Base-by-base conservation (phyloP, 2,888 invertebrate species). In the Resseliella maxima region DNA sequence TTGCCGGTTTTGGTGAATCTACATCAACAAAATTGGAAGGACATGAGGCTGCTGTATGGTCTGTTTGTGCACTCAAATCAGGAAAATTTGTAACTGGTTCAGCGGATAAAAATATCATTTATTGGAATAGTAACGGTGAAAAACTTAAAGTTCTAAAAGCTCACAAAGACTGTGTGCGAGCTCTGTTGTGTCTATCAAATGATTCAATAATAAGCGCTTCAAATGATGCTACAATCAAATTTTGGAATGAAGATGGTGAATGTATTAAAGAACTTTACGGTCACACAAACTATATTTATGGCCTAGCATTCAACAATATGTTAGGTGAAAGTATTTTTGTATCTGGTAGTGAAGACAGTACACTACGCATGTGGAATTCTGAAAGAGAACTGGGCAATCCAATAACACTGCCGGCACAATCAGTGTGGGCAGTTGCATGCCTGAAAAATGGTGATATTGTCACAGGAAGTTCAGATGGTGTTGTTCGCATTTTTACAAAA, bases 131-230 rank as follows among this genome's bases (percentile, higher is more conserved):
- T 86, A 92, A 94, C 88, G 97, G 96, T 3, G 93, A 93, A 87
- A 92, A 94, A 88, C 90, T 95, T 86, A 92, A 92, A 86, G 93
- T 94, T 86, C 92, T 96, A 54, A 93, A 92, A 90, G 96, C 98
- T 6, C 99, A 99, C 90, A 95, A 94, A 0, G 99, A 99, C 89
- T 98, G 98, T 91, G 97, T 99, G 0, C 92, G 99, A 89, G 95
- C 94, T 36, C 90, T 99, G 45, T 93, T 94, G 0, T 93, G 94
- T 0, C 92, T 97, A 12, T 94, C 93, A 86, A 90, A 93, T n/a
- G 93, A 94, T 59, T 93, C 94, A 81, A 96, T 99, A 90, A 91
- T 98, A 0, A 98, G 98, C 85, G 97, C 96, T 89, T 94, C 97
- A 38, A 99, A 99, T 91, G 99, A 99, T 92, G 96, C 97, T 0